Conservation (phyloP, 2,113 vertebrate genomes). For the Urocitellus parryii region DNA sequence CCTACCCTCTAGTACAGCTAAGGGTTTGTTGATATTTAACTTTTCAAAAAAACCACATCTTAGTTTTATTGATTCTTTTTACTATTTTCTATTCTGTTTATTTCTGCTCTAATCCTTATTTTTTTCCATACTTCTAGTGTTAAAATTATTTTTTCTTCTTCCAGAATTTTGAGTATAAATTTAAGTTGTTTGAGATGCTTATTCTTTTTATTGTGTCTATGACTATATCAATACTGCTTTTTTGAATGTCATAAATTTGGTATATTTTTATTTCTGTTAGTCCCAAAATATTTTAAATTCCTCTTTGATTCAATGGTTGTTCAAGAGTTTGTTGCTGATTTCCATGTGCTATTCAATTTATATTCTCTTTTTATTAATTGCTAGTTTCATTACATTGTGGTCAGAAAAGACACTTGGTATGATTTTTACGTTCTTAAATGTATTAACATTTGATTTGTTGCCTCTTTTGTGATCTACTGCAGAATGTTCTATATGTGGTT, state of each 20-base stretch:
- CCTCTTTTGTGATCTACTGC: not conserved
- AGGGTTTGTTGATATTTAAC: not conserved
- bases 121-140: not conserved
- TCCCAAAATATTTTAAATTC: not conserved
- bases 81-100: not conserved
- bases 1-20: not conserved
- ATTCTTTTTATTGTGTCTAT: not conserved
- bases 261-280: not conserved
- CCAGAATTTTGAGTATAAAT: not conserved
- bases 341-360: not conserved
- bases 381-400: not conserved
- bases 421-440: not conserved
- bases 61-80: not conserved
- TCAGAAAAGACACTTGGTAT: not conserved
- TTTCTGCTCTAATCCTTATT: not conserved
- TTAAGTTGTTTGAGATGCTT: not conserved
- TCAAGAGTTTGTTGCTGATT: not conserved
- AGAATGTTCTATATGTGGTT: not conserved
- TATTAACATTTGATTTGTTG: not conserved
- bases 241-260: not conserved
- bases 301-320: not conserved
- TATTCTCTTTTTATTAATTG: not conserved
- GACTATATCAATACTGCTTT: not conserved
- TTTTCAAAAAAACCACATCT: not conserved
- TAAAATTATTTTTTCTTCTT: not conserved